A percentile compares a stretch with the other conserved stretches of the same genome.
phyloP scores from a whole-genome alignment of 35 echinoderm and acorn worm species.

The Heliocidaris tuberculata region DNA sequence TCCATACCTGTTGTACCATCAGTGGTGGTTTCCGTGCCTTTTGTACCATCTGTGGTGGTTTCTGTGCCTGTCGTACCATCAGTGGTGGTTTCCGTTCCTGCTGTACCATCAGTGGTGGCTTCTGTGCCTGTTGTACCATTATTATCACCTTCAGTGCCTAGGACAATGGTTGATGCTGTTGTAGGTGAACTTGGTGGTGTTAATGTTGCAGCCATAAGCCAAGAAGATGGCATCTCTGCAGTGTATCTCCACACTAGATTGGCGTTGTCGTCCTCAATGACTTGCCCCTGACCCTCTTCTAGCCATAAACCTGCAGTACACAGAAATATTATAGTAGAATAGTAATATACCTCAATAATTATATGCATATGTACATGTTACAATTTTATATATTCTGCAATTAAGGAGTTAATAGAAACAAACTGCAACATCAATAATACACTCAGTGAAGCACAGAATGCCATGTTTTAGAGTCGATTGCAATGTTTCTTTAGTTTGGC shows the following conservation, averaged over 20 bases:
- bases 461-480: too few relatives aligned
- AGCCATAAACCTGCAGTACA: background rate
- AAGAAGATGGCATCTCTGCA: background rate
- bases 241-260: slow-evolving; percentile 1
- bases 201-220: background rate
- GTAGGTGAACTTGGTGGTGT: background rate
- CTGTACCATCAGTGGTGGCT: too few relatives aligned
- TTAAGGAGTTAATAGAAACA: too few relatives aligned
- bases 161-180: background rate
- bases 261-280: background rate
- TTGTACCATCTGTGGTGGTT: background rate
- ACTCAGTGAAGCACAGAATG: too few relatives aligned
- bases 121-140: background rate
- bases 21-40: background rate
- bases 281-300: background rate
- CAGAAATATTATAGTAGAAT: background rate
- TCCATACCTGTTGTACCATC: background rate
- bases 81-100: background rate
- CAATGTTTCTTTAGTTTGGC: too few relatives aligned
- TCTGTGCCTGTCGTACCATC: background rate
- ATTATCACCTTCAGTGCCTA: background rate
- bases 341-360: too few relatives aligned
- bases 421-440: too few relatives aligned
- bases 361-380: too few relatives aligned
- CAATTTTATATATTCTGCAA: too few relatives aligned